These are phyloP conservation scores for Melangyna quadrimaculata DNA, from an alignment of 2,888 invertebrate genomes.

Conservation along the genomic window DNA sequence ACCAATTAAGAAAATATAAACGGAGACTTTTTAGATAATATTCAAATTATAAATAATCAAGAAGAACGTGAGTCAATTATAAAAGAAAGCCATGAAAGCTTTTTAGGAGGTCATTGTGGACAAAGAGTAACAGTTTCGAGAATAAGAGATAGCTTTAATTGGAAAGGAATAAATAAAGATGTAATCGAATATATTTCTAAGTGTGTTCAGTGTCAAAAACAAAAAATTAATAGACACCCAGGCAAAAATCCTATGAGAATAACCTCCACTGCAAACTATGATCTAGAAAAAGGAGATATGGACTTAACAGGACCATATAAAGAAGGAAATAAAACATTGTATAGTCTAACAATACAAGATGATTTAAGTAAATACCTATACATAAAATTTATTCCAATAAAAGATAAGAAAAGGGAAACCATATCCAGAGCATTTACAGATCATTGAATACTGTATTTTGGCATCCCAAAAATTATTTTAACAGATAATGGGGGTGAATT, in stretches of 20 bases:
- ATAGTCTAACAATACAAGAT: conserved; percentile 22
- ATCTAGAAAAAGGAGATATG: conserved; percentile 23
- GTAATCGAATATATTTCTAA: conserved; percentile 12
- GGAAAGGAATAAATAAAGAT: background rate
- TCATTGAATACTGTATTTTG: background rate
- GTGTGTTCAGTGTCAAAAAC: background rate
- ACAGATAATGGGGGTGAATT: conserved; percentile 24
- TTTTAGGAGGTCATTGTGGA: conserved; percentile 22
- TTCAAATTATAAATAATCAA: background rate
- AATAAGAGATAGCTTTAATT: conserved; percentile 18
- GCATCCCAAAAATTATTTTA: background rate
- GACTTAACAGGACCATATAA: conserved; percentile 27
- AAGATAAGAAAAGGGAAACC: conserved; percentile 3
- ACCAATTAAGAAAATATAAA: background rate
- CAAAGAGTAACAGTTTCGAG: conserved; percentile 11
- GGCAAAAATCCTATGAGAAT: conserved; percentile 27
- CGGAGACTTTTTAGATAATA: background rate
- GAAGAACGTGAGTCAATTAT: background rate
- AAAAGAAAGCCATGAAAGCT: background rate
- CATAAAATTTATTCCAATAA: background rate
- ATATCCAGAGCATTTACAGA: conserved; percentile 27
- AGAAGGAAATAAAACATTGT: conserved; percentile 4
- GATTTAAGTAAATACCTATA: conserved; percentile 17
- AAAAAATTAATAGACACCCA: conserved; percentile 36
- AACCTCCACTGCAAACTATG: background rate